Evolutionary conservation across 2,888 invertebrate species (phyloP).

Genomic region (Drosophila limbata): DNA sequence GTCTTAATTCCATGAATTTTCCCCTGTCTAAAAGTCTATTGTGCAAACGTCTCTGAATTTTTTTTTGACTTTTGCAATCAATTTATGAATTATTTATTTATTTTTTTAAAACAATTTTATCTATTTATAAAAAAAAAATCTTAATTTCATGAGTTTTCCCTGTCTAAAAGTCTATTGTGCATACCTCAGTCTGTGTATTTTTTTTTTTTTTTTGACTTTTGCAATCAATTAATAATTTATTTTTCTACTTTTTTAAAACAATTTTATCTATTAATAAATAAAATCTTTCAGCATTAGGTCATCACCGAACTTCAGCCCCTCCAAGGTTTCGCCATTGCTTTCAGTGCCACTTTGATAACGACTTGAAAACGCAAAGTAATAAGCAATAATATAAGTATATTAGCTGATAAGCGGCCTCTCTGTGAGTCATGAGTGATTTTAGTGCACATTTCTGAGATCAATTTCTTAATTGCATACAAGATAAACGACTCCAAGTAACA

Average conservation of each 20-base stretch:
- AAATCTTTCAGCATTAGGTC: neutral
- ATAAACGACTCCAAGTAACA: conserved; percentile 10
- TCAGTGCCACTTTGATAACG: neutral
- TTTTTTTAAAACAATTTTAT: neutral
- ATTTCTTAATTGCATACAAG: conserved; percentile 20
- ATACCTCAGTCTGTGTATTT: neutral
- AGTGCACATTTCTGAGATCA: neutral
- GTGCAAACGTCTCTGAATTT: no score
- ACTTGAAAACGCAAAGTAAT: conserved; percentile 10
- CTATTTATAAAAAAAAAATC: neutral
- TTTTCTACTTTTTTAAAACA: neutral
- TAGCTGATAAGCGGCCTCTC: conserved; percentile 14
- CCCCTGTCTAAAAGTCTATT: no score
- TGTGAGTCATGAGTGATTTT: conserved; percentile 3
- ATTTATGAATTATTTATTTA: neutral
- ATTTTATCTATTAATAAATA: neutral
- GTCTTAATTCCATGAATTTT: no score
- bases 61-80: neutral
- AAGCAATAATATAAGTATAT: conserved; percentile 2
- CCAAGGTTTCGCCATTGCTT: conserved; percentile 6
- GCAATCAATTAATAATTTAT: neutral
- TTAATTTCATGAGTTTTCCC: no score
- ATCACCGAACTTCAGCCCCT: neutral
- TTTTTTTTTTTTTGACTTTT: neutral
- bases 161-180: no score